Evolutionary conservation across 2,888 invertebrate genomes (phyloP), one percentile per base, ranked within the genome.

Genomic region (Drosophila prolongata): DNA sequence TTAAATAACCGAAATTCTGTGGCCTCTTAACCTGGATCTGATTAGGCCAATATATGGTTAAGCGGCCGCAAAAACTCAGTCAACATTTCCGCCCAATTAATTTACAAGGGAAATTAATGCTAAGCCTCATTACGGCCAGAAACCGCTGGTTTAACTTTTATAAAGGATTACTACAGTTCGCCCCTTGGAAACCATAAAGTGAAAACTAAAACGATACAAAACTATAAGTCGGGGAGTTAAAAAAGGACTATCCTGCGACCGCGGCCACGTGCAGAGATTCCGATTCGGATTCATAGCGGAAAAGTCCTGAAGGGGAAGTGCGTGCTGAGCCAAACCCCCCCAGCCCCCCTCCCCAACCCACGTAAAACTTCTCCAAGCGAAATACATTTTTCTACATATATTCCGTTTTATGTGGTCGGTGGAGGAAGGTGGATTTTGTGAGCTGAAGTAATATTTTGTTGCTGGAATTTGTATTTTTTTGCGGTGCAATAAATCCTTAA

Each of bases 401-500:
- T 53, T 55, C 16, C 30, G 55, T 30, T 60, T 53, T 37, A 27
- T 55, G 64, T 27, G 62, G 62, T 56, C 42, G 57, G 14, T 19
- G 58, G 30, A 40, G 58, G 50, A 58, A 49, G 42, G 56, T 52
- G 52, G 43, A 14, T 46, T 55, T n/a, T 55, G 58, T 16, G 53
- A 49, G 42, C 62, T 35, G 62, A 49, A 76, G 77, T 69, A 75
- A 74, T 74, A 67, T 67, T 78, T 59, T 71, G 68, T 47, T 70
- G 70, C 24, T 74, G 71, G 77, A 78, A 82, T 85, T 86, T 77
- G 66, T 77, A 75, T 80, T 88, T 72, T 71, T 77, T 69, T 67
- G 77, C 58, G 66, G 68, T 62, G 89, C 85, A 90, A 90, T 90
- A 90, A 90, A 90, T 90, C 90, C 91, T 89, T 90, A 87, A 86